Conservation (phyloP, 2,888 invertebrate genomes). For the Ophioninae sp. region DNA sequence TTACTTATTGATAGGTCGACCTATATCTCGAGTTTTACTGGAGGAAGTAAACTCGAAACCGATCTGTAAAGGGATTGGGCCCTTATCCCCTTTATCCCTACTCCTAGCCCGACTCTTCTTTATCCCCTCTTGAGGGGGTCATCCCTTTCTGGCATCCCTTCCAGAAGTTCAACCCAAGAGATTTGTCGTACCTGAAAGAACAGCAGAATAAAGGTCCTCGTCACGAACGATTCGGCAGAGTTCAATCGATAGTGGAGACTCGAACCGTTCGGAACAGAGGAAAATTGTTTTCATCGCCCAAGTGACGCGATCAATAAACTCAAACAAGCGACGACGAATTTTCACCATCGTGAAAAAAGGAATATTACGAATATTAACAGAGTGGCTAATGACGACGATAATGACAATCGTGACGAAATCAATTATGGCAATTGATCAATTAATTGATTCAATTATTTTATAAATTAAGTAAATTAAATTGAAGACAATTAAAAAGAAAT, state of each 20-base stretch:
- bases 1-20: no score
- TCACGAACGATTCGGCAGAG: constrained; percentile 11
- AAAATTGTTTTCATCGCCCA: neutral
- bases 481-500: no score
- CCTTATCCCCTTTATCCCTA: no score
- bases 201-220: neutral
- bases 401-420: neutral
- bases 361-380: neutral
- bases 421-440: neutral
- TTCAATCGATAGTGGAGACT: constrained; percentile 17
- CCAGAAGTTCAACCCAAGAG: constrained; percentile 15
- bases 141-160: constrained; percentile 12
- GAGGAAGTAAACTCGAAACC: no score
- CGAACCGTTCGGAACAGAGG: neutral
- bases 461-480: no score
- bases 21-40: no score
- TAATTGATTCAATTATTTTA: neutral
- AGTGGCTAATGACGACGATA: neutral
- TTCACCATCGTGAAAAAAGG: no score
- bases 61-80: neutral
- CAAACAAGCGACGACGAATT: neutral
- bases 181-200: neutral
- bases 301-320: neutral
- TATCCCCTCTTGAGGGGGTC: neutral
- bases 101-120: neutral